Base-by-base conservation (phyloP, 2,113 vertebrate species). In the Chloropsis cyanopogon region DNA sequence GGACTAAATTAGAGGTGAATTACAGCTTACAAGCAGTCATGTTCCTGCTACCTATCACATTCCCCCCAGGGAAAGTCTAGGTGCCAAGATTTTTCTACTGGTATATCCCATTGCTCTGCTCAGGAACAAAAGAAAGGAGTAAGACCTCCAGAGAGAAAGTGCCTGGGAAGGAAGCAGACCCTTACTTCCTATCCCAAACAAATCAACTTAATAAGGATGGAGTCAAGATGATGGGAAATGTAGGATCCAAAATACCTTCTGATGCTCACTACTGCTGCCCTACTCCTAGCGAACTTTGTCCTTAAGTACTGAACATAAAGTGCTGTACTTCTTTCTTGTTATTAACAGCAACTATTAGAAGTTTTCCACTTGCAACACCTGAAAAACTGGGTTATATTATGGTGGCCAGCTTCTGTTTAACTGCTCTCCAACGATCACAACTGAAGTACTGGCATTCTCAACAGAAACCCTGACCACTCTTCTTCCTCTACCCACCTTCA, bases 381-480 rank as follows among this genome's bases (percentile, higher is more conserved):
- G 19, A 82, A 59, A 88, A 95, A 76, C 14, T 35, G 29, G 19
- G 28, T 44, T 75, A 20, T 37, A 53, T 64, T 87, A 71, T 23
- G n/a, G 59, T 25, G 50, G 37, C 9, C 73, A 82, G 50, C 11
- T 87, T 91, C 80, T 47, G 64, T 83, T 94, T 78, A 90, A 93
- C 52, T 0, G 7, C 42, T 65, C 64, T 81, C 77, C 64, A 95
- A 37, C 7, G 3, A 64, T 11, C 53, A 52, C n/a, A 75, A 37
- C 78, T 39, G 69, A 25, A 84, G 20, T 47, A 90, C 37, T 2
- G 3, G 78, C 52, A 57, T 23, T 87, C 42, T 59, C 76, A 92
- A 85, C 57, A 72, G 77, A 89, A 86, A 64, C 9, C 31, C 41
- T 41, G 24, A 81, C n/a, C 15, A 23, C 10, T 46, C 68, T 29